Conservation (phyloP, 2,888 invertebrate genomes). For the Philopedon plagiatum region DNA sequence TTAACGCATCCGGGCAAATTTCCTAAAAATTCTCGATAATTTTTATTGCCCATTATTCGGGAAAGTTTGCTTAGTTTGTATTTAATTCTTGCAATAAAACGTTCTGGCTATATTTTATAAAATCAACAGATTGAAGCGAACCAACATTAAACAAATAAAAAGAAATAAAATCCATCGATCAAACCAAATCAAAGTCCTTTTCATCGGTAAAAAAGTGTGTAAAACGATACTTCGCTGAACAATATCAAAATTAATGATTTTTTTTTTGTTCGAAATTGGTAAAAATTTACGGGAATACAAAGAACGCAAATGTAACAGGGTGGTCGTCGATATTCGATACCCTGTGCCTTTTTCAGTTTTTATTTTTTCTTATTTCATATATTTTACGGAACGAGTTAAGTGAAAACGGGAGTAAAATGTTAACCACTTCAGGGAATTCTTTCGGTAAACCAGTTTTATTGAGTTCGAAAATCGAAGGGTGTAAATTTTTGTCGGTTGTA, state of each 20-base stretch:
- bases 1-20: too few species aligned
- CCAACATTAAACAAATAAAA: too few species aligned
- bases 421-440: background rate
- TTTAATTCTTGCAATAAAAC: too few species aligned
- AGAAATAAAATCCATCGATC: conserved; percentile 17
- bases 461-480: background rate
- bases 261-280: conserved; percentile 30
- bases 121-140: too few species aligned
- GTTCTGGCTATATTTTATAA: too few species aligned
- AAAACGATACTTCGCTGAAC: conserved; percentile 13
- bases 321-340: conserved; percentile 25
- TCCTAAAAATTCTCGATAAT: too few species aligned
- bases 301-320: conserved; percentile 26
- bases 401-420: background rate
- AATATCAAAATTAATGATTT: conserved; percentile 27
- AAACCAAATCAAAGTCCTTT: conserved; percentile 14
- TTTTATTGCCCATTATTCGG: too few species aligned
- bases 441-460: background rate
- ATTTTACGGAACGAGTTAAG: conserved; percentile 9
- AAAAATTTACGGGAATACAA: conserved; percentile 21
- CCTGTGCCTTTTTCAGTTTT: conserved; percentile 2
- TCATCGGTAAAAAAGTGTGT: conserved; percentile 18
- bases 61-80: too few species aligned
- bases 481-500: too few species aligned
- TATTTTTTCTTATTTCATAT: background rate